These are phyloP conservation scores for Galaxias olidus DNA, from an alignment of 2,797 vertebrate genomes.

Conservation along the genomic window DNA sequence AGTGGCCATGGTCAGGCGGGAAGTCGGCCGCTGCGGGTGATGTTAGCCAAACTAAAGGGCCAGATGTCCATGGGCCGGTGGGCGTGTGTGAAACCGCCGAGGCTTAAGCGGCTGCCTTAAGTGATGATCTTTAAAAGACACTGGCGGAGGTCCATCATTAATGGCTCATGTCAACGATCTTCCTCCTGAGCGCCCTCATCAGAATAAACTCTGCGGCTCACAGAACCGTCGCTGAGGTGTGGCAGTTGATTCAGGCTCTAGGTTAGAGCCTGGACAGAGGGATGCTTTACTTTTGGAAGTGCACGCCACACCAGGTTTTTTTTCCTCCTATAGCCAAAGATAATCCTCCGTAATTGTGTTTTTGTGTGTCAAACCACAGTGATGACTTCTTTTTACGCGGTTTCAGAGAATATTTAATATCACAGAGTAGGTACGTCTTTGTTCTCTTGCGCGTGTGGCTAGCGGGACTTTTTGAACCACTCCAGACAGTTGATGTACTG, in stretches of 20 bases:
- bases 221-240: conserved; percentile 44
- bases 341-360: conserved; percentile 58
- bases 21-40: too few relatives aligned
- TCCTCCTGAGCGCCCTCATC: conserved; percentile 44
- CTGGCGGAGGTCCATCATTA: neutral
- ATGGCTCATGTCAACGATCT: conserved; percentile 29
- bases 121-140: neutral
- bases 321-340: conserved; percentile 59
- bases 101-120: neutral
- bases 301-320: conserved; percentile 38
- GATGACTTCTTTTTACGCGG: conserved; percentile 28
- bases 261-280: conserved; percentile 48
- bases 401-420: conserved; percentile 15
- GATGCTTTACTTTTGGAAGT: conserved; percentile 58
- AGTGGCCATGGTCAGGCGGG: too few relatives aligned
- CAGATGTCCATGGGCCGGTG: neutral
- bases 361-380: conserved; percentile 47
- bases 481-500: conserved; percentile 13
- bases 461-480: neutral
- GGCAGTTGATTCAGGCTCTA: conserved; percentile 57
- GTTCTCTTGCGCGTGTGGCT: conserved; percentile 1
- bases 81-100: neutral
- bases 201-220: conserved; percentile 46
- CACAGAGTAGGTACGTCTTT: neutral
- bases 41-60: neutral